phyloP scores from a whole-genome alignment of 2,113 vertebrate species.

The Ictalurus punctatus region DNA sequence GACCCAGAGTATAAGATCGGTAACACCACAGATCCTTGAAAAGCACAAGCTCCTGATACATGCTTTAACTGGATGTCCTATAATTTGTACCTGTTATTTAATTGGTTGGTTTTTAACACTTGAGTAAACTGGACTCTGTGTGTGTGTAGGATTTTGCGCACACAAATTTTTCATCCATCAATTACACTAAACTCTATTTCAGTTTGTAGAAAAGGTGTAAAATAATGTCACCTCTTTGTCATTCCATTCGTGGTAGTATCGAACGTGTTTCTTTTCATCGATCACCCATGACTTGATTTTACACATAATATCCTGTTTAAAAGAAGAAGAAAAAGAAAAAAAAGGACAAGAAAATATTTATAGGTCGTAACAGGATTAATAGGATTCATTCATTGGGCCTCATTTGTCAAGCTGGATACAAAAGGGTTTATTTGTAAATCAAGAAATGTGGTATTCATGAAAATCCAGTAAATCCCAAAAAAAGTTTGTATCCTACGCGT shows the following conservation, averaged over 20 bases:
- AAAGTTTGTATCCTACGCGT: background rate
- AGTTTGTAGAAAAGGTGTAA: background rate
- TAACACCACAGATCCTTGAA: background rate
- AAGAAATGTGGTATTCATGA: background rate
- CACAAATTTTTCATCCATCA: too few species aligned
- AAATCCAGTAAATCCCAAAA: background rate
- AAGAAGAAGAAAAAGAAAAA: conserved; percentile 58
- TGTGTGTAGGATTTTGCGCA: too few species aligned
- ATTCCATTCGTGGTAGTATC: conserved; percentile 95
- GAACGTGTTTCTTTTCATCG: conserved; percentile 93
- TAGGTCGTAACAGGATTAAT: too few species aligned
- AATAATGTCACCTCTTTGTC: conserved; percentile 89
- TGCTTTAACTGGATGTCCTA: background rate
- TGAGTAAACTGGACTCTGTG: too few species aligned
- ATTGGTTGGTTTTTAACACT: background rate
- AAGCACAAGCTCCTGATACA: background rate
- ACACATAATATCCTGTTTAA: conserved; percentile 89
- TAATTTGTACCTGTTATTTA: background rate
- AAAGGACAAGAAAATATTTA: conserved; percentile 17
- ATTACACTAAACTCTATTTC: background rate
- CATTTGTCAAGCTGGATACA: too few species aligned
- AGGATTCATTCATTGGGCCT: too few species aligned
- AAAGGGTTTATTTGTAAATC: background rate
- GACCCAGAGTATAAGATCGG: background rate
- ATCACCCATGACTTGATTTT: conserved; percentile 94